Evolutionary conservation across 2,797 vertebrate genomes (phyloP).

Genomic region (Helarctos malayanus): DNA sequence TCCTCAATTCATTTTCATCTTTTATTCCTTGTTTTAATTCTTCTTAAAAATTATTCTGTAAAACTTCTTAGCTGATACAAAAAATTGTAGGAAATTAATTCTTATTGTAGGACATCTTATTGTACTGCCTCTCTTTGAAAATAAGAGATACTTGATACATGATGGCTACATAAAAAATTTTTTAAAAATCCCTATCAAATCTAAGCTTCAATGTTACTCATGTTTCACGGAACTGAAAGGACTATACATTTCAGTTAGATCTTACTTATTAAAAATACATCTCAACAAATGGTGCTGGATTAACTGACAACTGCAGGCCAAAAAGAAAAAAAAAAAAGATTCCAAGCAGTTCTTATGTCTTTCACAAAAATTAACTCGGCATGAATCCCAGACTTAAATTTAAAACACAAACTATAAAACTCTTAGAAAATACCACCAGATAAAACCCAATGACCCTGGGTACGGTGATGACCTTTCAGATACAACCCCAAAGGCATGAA

Average conservation of each 20-base stretch:
- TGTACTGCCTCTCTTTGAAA: not conserved
- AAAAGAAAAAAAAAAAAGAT: not conserved
- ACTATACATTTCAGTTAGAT: not conserved
- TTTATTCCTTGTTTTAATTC: not conserved
- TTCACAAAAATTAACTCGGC: not conserved
- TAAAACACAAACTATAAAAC: not conserved
- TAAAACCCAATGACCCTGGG: not conserved
- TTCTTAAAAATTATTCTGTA: not conserved
- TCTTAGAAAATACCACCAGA: not conserved
- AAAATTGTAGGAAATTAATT: not conserved
- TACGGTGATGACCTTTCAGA: not conserved
- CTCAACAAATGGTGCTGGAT: not conserved
- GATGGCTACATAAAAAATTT: too few species aligned
- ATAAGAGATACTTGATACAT: not conserved
- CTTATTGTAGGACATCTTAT: not conserved
- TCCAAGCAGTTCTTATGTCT: not conserved
- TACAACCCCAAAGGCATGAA: not conserved
- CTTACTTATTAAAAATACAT: not conserved
- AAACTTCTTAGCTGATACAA: not conserved
- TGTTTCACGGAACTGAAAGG: not conserved
- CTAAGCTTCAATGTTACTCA: constrained; percentile 1
- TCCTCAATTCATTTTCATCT: not conserved
- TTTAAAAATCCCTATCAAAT: not conserved
- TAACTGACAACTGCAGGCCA: not conserved
- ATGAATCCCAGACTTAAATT: not conserved